Base-by-base conservation (phyloP, 2,113 vertebrate species). In the Ceyx melanurus region DNA sequence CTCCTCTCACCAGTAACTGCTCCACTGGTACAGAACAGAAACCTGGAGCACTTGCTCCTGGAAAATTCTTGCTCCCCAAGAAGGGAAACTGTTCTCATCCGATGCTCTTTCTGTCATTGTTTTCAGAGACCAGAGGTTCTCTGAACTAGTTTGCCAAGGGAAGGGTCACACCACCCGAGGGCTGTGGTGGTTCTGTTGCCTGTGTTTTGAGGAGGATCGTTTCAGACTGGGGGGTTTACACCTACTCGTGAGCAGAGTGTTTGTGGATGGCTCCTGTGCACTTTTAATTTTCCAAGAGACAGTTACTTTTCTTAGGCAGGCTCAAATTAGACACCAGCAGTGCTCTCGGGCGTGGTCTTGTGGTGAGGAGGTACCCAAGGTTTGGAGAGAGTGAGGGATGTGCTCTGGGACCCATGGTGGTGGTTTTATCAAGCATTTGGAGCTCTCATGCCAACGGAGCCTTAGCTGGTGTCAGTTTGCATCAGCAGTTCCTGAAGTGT, bases 401-500 rank as follows among this genome's bases (percentile, higher is more conserved):
- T 21, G 7, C 15, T 40, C 46, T 5, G 0, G 25, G 42, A 61
- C 48, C 13, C 20, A 37, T 3, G 0, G 3, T 10, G 3, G 48
- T 68, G 46, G 82, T 43, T 89, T 83, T 68, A 72, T 93, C 29
- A 14, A 76, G 61, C 56, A 23, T 77, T 90, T 64, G 26, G 40
- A 75, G 46, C 65, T 82, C 40, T 70, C 8, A 6, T 93, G 88
- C 53, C 43, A 89, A 86, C 54, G 23, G 54, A 60, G 22, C 61
- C 70, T 82, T 46, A 40, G 48, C 90, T 64, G 29, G 50, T 46
- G 87, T 83, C 45, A 72, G 57, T 84, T 28, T 80, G 45, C 93
- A 82, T 90, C 77, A 43, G 19, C 83, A 61, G 43, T 66, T 82
- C 81, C 95, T 95, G 31, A 95, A 76, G 31, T 88, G 61, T 16